These are phyloP conservation scores for Heliconius charithonia DNA, from an alignment of 2,888 invertebrate genomes.

Conservation along the genomic window DNA sequence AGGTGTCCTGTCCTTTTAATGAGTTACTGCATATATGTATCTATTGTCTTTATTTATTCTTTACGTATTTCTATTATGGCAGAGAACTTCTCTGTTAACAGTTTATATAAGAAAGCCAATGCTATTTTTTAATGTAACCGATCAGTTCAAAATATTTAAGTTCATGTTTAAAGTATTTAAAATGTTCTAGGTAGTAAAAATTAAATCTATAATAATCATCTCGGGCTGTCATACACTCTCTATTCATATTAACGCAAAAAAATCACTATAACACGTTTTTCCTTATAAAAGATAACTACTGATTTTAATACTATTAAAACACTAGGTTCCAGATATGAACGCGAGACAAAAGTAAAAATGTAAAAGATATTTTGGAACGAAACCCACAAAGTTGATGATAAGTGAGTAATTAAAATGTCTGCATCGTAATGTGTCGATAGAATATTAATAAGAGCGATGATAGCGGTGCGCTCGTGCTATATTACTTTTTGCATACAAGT, in stretches of 20 bases:
- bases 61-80: background rate
- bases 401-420: constrained; percentile 28
- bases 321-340: background rate
- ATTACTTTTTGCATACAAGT: background rate
- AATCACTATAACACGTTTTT: background rate
- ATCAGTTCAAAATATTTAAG: too few species aligned
- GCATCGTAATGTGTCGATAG: constrained; percentile 24
- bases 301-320: background rate
- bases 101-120: too few species aligned
- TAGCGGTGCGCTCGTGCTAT: constrained; percentile 6
- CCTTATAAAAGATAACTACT: background rate
- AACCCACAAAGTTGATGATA: constrained; percentile 22
- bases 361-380: constrained; percentile 11
- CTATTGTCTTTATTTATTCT: background rate
- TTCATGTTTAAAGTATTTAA: too few species aligned
- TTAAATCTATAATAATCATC: background rate
- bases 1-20: background rate
- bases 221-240: background rate
- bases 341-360: constrained; percentile 13
- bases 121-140: too few species aligned
- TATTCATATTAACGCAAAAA: background rate
- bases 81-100: background rate
- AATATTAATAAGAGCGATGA: constrained; percentile 25
- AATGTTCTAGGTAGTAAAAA: background rate
- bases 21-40: background rate